phyloP scores from a whole-genome alignment of 2,113 vertebrate genomes.

The Myxocyprinus asiaticus region DNA sequence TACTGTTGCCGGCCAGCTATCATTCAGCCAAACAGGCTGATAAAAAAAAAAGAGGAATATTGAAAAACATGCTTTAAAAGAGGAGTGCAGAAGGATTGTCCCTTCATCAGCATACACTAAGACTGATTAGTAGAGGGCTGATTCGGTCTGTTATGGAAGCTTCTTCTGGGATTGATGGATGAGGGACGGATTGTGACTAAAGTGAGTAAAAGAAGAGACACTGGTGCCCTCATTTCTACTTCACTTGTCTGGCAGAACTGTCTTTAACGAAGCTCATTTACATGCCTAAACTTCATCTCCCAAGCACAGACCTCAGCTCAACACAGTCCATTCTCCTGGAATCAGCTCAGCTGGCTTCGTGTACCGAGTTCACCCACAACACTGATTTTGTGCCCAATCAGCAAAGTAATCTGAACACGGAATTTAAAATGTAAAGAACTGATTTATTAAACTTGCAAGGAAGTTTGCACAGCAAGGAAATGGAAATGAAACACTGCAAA shows the following conservation, averaged over 20 bases:
- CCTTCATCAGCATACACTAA: constrained; percentile 53
- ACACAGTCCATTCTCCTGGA: background rate
- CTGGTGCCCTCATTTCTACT: too few species aligned
- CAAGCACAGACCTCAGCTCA: background rate
- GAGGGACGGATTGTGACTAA: background rate
- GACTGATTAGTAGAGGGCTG: constrained; percentile 54
- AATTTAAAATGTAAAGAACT: too few species aligned
- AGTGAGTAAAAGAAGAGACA: too few species aligned
- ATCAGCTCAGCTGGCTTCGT: background rate
- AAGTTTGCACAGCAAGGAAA: too few species aligned
- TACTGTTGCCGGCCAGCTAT: background rate
- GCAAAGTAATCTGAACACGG: too few species aligned
- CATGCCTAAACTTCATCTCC: too few species aligned
- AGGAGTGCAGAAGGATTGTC: constrained; percentile 50
- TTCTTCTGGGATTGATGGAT: background rate
- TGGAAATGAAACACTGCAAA: too few species aligned
- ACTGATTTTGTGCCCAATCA: background rate
- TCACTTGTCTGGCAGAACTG: too few species aligned
- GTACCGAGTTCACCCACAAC: constrained; percentile 6
- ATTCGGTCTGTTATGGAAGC: constrained; percentile 56
- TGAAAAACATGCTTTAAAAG: constrained; percentile 28
- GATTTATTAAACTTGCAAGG: too few species aligned
- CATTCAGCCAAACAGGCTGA: constrained; percentile 7
- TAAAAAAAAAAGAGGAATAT: constrained; percentile 45
- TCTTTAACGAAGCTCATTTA: too few species aligned